These are phyloP conservation scores for Phylloscopus trochiloides DNA, from an alignment of 2,113 vertebrate species.

Conservation along the genomic window DNA sequence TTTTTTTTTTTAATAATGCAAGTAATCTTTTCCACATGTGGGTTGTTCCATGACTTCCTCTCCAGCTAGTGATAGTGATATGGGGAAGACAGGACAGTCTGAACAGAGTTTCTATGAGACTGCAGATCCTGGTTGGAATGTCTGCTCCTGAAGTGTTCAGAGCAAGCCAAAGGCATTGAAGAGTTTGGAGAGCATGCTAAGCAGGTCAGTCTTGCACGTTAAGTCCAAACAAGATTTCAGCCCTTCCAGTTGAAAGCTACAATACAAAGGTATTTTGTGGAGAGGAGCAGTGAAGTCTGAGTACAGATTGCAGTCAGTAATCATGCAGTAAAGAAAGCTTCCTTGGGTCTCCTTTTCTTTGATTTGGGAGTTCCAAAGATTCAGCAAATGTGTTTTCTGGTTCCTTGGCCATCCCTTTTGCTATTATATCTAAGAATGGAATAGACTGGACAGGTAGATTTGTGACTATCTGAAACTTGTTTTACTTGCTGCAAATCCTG, in stretches of 20 bases:
- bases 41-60: neutral
- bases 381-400: neutral
- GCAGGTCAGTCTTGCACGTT: fast-evolving
- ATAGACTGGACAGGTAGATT: neutral
- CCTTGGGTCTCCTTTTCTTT: neutral
- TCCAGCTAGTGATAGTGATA: neutral
- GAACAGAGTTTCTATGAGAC: neutral
- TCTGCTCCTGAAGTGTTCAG: neutral
- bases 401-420: neutral
- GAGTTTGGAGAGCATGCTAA: neutral
- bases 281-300: neutral
- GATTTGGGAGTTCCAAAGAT: neutral
- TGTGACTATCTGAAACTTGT: neutral
- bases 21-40: neutral
- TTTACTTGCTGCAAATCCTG: neutral
- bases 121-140: neutral
- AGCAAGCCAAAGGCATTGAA: neutral
- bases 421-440: neutral
- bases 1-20: neutral
- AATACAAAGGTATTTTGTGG: neutral
- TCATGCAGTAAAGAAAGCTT: neutral
- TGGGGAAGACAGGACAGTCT: neutral
- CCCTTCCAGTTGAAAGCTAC: neutral
- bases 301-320: neutral
- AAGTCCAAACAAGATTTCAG: neutral